Base-by-base conservation (phyloP, 2,888 invertebrate genomes). In the Chrysomela aeneicollis region DNA sequence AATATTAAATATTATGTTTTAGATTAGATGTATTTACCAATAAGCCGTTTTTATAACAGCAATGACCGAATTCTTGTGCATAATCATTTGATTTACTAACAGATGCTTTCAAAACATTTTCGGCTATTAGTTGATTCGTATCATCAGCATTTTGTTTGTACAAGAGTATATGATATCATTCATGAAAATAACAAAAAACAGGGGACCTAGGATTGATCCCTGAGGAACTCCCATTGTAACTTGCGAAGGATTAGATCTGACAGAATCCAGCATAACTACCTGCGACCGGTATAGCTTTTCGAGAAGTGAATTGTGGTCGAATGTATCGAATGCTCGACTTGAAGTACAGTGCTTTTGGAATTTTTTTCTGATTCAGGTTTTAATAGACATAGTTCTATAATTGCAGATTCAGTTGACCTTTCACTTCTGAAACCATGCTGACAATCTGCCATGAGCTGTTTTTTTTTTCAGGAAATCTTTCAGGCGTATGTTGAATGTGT, bases 131-230 rank as follows among this genome's bases (percentile, higher is more conserved):
- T 51, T 51, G 51, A n/a, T 59, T 51, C n/a, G 18, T 52, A 6
- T 59, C 51, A 59, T 59, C 52, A 19, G 51, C 51, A 49, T 52
- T 51, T 17, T 59, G 15, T 46, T 8, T 51, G 22, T 42, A 8
- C 51, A 59, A 51, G 52, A 42, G 18, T 51, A 52, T 35, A 15
- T 52, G 15, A 50, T 59, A 15, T 52, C 42, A 35, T 59, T 59
- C 19, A 59, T 52, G 10, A 58, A 54, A 15, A 54, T 54, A 18
- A 54, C 17, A 10, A 58, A 60, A 37, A 52, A 60, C 26, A 26
- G 42, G 4, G 52, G 30, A 52, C 59, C 52, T 12, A 46, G 42
- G 21, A 51, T 52, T 42, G 42, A 52, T 22, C 42, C 19, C 10
- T 52, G 58, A 30, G 58, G 47, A 26, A 49, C 58, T 26, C 58